Evolutionary conservation across 2,888 invertebrate genomes (phyloP), one percentile per base, ranked within the genome.

Genomic region (Xestia ashworthii): DNA sequence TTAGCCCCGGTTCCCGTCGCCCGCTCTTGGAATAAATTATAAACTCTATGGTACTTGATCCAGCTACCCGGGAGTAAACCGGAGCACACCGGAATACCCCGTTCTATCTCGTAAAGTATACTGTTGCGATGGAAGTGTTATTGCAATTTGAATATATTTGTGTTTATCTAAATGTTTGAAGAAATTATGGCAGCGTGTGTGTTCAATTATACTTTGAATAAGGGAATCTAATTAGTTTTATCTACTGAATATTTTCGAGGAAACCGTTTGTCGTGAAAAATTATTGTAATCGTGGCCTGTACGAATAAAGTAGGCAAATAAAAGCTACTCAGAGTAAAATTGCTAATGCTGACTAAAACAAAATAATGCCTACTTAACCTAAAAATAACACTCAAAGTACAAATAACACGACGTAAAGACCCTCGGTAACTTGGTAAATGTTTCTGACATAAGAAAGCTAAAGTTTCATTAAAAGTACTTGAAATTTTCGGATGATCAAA

Each of bases 11-110:
- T 91, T 92, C 85, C 87, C 87, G 80, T 86, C 83, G 86, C 85
- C 77, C 91, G 91, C 90, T 85, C 86, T 76, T 78, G 68, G 93
- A 93, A 94, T 94, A 93, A 93, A 93, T 93, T 93, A 93, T 86
- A 80, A 87, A 82, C 78, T 83, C 79, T 64, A 77, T 75, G 74
- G 81, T 64, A 78, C 73, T 77, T 65, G 76, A 74, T 81, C 66
- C 82, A 58, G 72, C 80, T 70, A 74, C 75, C 74, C 58, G 32
- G 19, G 16, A 66, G 38, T 66, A 60, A 44, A 48, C 68, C 64
- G 68, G 14, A 66, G 32, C 65, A 53, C 58, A 48, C 71, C 71
- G 68, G 12, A 46, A 22, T 72, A 60, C 50, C 58, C 71, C 67
- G 68, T 64, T 78, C 72, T 76, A 76, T 83, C 77, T 86, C 71